A percentile compares a stretch with the other conserved stretches of the same genome.
Evolutionary conservation across 2,113 vertebrate species (phyloP).

Genomic region (Brachyistius frenatus): DNA sequence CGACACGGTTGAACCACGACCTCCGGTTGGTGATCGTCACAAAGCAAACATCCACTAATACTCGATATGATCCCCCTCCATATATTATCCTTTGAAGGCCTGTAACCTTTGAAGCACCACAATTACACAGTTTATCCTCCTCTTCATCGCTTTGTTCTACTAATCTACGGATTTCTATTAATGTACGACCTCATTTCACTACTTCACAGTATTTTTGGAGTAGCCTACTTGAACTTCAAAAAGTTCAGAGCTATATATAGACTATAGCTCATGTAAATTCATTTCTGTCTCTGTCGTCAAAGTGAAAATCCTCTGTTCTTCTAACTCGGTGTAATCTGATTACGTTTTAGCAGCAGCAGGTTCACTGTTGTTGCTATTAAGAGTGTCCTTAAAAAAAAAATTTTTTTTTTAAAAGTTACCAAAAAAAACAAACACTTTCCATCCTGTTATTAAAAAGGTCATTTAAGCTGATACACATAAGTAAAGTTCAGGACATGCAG

Average conservation of each 20-base stretch:
- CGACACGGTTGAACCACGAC: neutral
- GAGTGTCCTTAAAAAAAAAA: too few species aligned
- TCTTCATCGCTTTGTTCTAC: constrained; percentile 15
- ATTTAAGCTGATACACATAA: too few species aligned
- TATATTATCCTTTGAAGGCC: neutral
- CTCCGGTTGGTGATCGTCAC: neutral
- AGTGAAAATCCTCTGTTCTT: too few species aligned
- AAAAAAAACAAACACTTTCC: too few species aligned
- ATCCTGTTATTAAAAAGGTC: too few species aligned
- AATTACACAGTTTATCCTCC: constrained; percentile 5
- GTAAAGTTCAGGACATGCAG: too few species aligned
- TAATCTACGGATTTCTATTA: constrained; percentile 12
- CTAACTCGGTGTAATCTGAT: too few species aligned
- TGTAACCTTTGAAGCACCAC: neutral
- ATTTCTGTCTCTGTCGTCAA: neutral
- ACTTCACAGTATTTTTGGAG: constrained; percentile 35
- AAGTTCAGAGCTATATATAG: constrained; percentile 10
- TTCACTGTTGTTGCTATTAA: too few species aligned
- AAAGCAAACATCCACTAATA: neutral
- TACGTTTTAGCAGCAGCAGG: too few species aligned
- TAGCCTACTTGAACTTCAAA: constrained; percentile 39
- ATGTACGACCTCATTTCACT: constrained; percentile 34
- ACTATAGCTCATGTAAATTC: neutral
- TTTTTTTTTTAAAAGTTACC: too few species aligned
- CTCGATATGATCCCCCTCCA: neutral